phyloP scores from a whole-genome alignment of 1,140 invertebrate species.

The Drosophila nebulosa region DNA sequence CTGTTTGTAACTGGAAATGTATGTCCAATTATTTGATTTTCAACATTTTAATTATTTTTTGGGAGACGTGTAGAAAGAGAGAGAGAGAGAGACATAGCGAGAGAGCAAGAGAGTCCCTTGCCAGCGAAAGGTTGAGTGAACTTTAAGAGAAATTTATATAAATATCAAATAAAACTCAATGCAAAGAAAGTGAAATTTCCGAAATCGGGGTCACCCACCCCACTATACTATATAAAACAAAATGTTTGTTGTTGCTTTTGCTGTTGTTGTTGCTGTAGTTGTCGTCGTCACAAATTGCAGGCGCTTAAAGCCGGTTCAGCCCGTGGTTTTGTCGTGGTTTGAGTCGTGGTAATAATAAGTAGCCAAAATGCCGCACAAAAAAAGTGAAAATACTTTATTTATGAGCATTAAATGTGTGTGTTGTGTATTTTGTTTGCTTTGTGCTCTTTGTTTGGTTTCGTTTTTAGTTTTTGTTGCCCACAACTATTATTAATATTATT shows the following conservation, averaged over 20 bases:
- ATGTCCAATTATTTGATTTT: constrained; percentile 68
- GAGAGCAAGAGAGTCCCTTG: neutral
- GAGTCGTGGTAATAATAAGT: neutral
- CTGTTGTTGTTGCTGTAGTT: constrained; percentile 9
- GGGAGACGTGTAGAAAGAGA: neutral
- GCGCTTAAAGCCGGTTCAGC: constrained; percentile 40
- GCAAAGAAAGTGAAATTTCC: constrained; percentile 73
- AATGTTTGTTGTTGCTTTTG: neutral
- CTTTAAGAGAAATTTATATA: constrained; percentile 45
- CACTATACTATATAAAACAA: neutral
- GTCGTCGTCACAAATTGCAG: constrained; percentile 57
- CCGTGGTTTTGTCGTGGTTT: constrained; percentile 17
- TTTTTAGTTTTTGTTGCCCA: neutral
- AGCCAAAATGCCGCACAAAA: neutral
- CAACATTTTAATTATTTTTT: constrained; percentile 60
- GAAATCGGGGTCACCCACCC: constrained; percentile 21
- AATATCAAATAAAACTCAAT: constrained; percentile 25
- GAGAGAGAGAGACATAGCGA: neutral
- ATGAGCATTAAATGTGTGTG: constrained; percentile 35
- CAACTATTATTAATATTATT: constrained; percentile 13
- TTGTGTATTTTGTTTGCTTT: too few relatives aligned
- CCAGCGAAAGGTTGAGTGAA: constrained; percentile 53
- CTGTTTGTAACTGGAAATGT: constrained; percentile 46
- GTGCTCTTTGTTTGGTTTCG: neutral
- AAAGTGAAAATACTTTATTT: constrained; percentile 52